phyloP scores from a whole-genome alignment of 2,888 invertebrate genomes.

The Chymomyza caudatula region DNA sequence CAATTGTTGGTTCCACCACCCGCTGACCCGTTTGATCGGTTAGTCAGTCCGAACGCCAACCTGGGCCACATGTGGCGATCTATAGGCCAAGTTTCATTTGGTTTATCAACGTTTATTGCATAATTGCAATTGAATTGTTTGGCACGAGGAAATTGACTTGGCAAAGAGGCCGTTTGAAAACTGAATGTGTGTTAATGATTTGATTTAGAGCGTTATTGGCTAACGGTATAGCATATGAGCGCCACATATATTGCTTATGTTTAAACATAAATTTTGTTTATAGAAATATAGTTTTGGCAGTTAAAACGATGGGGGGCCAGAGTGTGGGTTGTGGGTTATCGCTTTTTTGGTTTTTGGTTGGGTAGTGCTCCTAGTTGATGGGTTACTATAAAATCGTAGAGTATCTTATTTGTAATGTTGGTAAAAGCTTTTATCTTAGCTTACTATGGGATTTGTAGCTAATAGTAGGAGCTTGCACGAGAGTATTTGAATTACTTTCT shows the following conservation, averaged over 20 bases:
- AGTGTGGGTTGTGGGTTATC: neutral
- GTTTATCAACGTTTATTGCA: constrained; percentile 56
- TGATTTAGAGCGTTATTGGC: constrained; percentile 39
- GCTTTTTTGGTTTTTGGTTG: no score
- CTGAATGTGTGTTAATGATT: constrained; percentile 51
- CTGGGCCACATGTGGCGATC: neutral
- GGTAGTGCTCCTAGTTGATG: neutral
- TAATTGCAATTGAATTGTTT: constrained; percentile 61
- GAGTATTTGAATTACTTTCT: no score
- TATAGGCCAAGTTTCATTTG: constrained; percentile 10
- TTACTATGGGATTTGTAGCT: neutral
- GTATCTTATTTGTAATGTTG: neutral
- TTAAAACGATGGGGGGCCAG: neutral
- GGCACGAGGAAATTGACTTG: neutral
- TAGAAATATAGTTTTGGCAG: neutral
- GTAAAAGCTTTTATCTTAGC: neutral
- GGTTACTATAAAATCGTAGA: neutral
- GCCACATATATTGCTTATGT: neutral
- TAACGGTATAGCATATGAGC: constrained; percentile 23
- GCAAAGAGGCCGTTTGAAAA: constrained; percentile 3
- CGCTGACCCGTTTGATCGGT: neutral
- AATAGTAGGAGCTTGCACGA: no score
- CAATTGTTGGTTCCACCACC: constrained; percentile 33
- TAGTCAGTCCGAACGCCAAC: no score
- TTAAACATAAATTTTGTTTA: neutral